A percentile compares a stretch with the other conserved stretches of the same genome.
These are phyloP conservation scores for Poecilia latipinna DNA, from an alignment of 2,113 vertebrate genomes.

Conservation along the genomic window DNA sequence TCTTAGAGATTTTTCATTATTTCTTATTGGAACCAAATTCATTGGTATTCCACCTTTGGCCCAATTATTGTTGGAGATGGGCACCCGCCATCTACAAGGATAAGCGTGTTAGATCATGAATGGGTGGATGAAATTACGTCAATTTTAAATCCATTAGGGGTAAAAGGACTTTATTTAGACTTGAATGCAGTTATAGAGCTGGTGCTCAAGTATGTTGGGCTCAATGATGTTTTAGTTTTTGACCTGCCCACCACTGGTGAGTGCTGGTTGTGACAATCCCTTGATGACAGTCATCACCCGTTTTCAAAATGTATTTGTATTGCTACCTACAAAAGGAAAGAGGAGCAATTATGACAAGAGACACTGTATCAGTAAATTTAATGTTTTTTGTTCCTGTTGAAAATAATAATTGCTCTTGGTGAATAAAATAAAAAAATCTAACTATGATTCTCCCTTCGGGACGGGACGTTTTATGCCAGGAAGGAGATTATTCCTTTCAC, in stretches of 20 bases:
- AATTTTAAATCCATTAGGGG: no score
- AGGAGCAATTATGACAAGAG: constrained; percentile 9
- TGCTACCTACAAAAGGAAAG: background rate
- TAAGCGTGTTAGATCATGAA: no score
- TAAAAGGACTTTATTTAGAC: no score
- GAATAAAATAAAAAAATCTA: background rate
- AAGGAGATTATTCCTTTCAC: constrained; percentile 25
- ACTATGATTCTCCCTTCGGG: constrained; percentile 6
- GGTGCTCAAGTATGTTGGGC: no score
- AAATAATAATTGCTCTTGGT: constrained; percentile 4
- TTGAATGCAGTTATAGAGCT: background rate
- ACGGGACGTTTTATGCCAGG: constrained; percentile 12
- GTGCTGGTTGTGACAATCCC: no score
- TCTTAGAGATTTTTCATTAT: no score
- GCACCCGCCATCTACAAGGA: no score
- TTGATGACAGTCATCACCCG: background rate
- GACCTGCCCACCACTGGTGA: no score
- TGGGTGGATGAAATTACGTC: no score
- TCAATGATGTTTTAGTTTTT: background rate
- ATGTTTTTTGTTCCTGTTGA: constrained; percentile 8
- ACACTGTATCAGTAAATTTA: background rate
- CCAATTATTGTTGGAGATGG: no score
- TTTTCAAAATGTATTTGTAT: background rate
- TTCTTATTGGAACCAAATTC: no score
- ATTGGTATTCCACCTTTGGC: no score